Evolutionary conservation across 2,797 vertebrate genomes (phyloP), one percentile per base, ranked within the genome.

Genomic region (Squalus acanthias): DNA sequence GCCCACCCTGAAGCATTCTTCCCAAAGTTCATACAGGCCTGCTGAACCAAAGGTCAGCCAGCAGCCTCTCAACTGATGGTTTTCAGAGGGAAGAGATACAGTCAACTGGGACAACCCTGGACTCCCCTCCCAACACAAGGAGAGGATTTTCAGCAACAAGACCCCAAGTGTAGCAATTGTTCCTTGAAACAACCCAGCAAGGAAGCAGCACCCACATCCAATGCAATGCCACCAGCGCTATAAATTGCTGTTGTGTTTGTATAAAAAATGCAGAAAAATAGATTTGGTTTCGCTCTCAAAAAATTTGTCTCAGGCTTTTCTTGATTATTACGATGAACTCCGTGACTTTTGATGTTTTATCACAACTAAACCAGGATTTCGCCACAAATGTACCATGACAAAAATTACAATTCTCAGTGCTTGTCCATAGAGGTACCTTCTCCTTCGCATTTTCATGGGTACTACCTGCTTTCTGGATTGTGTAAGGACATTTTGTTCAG

Each of bases 391-490:
- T 65, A n/a, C 3, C 15, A 1, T n/a, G 57, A 15, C 29, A 85
- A 85, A 82, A 50, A 22, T 85, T 17, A 50, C 17, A 17, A 91
- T 63, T 29, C 15, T n/a, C 60, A 93, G n/a, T 93, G 91, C 22
- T 95, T 57, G 50, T 53, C 26, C 13, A 63, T 26, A 74, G 87
- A 29, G 94, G 57, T 29, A 74, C 0, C 39, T 95, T 26, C 93
- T 5, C 24, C 15, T 29, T 60, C 29, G 7, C 13, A 93, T 39
- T 24, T 85, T 93, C 65, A 46, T 46, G 63, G 65, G 91, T 22
- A 69, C 39, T 69, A n/a, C 70, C 70, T 95, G 74, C 46, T 50
- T 95, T 95, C 94, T 46, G 29, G 70, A 57, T 95, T 74, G 70
- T 39, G 26, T 33, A 95, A 72, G 69, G 94, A 60, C 15, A 76